These are phyloP conservation scores for Nasonia longicornis DNA, from an alignment of 1,140 invertebrate genomes.

Conservation along the genomic window DNA sequence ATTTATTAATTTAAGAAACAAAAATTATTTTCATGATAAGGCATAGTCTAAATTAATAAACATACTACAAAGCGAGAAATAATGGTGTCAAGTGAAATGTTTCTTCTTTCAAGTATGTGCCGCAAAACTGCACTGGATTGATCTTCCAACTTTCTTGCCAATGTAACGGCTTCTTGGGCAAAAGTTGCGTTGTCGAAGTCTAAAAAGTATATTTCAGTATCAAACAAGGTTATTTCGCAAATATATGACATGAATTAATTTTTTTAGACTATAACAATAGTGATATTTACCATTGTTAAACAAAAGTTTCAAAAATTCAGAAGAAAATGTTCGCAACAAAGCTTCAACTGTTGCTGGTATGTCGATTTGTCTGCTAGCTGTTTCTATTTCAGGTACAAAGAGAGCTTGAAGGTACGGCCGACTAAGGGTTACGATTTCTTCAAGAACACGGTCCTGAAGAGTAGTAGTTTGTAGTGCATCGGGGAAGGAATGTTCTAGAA, in stretches of 20 bases:
- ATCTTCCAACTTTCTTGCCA: constrained; percentile 49
- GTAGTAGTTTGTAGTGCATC: constrained; percentile 43
- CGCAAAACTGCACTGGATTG: constrained; percentile 54
- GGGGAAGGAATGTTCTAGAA: constrained; percentile 54
- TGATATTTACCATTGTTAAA: constrained; percentile 51
- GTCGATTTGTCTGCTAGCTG: constrained; percentile 49
- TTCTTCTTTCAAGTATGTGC: constrained; percentile 52
- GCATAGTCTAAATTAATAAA: neutral
- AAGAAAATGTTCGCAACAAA: constrained; percentile 41
- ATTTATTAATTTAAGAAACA: neutral
- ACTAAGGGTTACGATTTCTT: constrained; percentile 53
- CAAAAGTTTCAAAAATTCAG: constrained; percentile 45
- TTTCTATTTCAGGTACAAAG: constrained; percentile 42
- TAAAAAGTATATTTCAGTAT: constrained; percentile 46
- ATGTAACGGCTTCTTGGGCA: constrained; percentile 49
- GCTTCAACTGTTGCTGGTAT: constrained; percentile 54
- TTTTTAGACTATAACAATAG: neutral
- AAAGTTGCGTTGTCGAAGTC: constrained; percentile 52
- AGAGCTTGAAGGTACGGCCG: constrained; percentile 50
- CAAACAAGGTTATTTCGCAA: neutral
- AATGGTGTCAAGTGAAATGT: constrained; percentile 52
- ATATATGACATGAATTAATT: neutral
- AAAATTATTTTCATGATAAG: neutral
- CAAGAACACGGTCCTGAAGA: constrained; percentile 50
- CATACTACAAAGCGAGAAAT: constrained; percentile 52